Percentiles rank a stretch among this genome's conserved stretches.
Evolutionary conservation across 2,797 vertebrate species (phyloP).

Genomic region (Betta splendens): DNA sequence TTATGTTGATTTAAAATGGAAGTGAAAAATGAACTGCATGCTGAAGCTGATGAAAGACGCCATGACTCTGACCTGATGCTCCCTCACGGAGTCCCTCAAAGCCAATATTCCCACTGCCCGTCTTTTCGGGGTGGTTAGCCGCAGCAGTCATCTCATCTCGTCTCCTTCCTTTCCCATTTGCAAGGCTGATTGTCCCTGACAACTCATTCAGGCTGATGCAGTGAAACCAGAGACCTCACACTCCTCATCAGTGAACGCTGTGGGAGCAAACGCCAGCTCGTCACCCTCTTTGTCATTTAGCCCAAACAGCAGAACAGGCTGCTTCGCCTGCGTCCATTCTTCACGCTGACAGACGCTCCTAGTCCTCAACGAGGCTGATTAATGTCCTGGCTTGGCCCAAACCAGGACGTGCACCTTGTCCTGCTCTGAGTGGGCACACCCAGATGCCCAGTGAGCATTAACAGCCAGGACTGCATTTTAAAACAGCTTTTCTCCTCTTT

Average conservation of each 20-base stretch:
- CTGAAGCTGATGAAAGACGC: constrained; percentile 32
- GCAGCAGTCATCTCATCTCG: constrained; percentile 44
- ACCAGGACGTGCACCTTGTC: constrained; percentile 41
- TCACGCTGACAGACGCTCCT: constrained; percentile 45
- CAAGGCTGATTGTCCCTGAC: constrained; percentile 69
- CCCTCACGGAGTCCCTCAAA: constrained; percentile 22
- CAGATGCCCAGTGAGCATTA: constrained; percentile 53
- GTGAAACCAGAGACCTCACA: constrained; percentile 1
- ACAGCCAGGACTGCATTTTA: neutral
- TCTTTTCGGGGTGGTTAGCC: constrained; percentile 69
- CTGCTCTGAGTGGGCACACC: constrained; percentile 5
- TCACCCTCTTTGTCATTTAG: constrained; percentile 56
- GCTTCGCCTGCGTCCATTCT: constrained; percentile 39
- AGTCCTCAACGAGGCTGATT: constrained; percentile 52
- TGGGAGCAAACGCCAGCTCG: constrained; percentile 46
- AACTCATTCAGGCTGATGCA: constrained; percentile 60
- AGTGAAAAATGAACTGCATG: constrained; percentile 39
- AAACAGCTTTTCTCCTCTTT: neutral
- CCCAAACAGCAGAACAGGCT: constrained; percentile 42
- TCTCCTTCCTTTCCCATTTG: constrained; percentile 68
- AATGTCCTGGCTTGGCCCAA: constrained; percentile 21
- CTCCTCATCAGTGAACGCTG: constrained; percentile 32
- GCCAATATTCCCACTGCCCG: constrained; percentile 39
- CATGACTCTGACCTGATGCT: neutral
- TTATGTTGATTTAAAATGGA: constrained; percentile 58